A percentile compares a stretch with the other conserved stretches of the same genome.
Evolutionary conservation across 1,140 invertebrate species (phyloP).

Genomic region (Zaprionus capensis): DNA sequence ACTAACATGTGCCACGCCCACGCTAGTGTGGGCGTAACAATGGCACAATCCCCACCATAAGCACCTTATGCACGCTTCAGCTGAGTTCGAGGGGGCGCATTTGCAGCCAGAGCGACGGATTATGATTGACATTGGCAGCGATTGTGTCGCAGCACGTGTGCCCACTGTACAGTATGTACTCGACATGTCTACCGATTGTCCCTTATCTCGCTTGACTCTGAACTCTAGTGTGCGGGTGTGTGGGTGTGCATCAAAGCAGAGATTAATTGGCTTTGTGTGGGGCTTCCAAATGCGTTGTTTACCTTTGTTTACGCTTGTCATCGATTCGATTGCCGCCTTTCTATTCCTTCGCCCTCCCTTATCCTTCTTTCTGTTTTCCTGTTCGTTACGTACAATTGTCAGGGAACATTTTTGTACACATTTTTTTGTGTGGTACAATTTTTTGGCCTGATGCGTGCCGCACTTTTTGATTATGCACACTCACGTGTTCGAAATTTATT

Average conservation of each 20-base stretch:
- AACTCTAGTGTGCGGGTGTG: constrained; percentile 18
- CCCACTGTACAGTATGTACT: constrained; percentile 2
- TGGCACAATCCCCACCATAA: constrained; percentile 12
- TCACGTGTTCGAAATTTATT: constrained; percentile 27
- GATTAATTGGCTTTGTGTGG: constrained; percentile 68
- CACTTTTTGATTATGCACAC: constrained; percentile 54
- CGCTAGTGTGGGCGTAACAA: not conserved
- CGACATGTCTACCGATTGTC: not conserved
- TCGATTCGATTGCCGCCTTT: constrained; percentile 52
- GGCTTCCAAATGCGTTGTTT: constrained; percentile 55
- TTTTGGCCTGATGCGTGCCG: constrained; percentile 13
- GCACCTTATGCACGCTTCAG: constrained; percentile 13
- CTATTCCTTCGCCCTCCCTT: not conserved
- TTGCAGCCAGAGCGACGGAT: constrained; percentile 11
- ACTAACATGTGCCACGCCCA: constrained; percentile 21
- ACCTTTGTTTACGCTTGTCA: constrained; percentile 62
- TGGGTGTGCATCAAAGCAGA: constrained; percentile 61
- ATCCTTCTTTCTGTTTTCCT: not conserved
- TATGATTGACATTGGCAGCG: constrained; percentile 43
- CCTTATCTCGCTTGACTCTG: not conserved
- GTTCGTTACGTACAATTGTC: constrained; percentile 10
- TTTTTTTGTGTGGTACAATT: not conserved
- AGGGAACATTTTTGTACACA: constrained; percentile 7
- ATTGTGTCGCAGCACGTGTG: not conserved
- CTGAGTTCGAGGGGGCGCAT: constrained; percentile 1